Conservation (phyloP, 2,797 vertebrate genomes). For the Brachymystax lenok region DNA sequence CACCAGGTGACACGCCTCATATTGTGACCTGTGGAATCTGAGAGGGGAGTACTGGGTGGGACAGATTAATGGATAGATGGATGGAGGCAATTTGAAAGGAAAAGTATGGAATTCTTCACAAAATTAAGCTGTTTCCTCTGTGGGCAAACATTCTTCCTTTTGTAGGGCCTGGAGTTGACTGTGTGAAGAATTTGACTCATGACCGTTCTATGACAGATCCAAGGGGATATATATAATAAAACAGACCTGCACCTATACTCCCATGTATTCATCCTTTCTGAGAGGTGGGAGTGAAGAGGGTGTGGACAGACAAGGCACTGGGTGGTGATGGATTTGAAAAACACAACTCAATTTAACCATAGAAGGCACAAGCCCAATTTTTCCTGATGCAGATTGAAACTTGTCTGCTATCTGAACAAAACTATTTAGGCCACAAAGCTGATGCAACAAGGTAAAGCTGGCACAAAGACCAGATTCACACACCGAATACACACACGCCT, state of each 20-base stretch:
- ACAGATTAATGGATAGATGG: not conserved
- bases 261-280: not conserved
- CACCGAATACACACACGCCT: not conserved
- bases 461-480: not conserved
- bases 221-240: not conserved
- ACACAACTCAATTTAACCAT: not conserved
- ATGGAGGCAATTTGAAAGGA: not conserved
- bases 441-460: not conserved
- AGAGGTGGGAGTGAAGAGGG: not conserved
- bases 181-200: slow-evolving; percentile 54
- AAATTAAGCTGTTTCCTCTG: slow-evolving; percentile 51
- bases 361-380: not conserved
- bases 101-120: slow-evolving; percentile 1
- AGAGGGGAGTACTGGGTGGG: not conserved
- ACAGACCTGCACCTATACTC: not conserved
- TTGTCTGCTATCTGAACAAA: not conserved
- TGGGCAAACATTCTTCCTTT: slow-evolving; percentile 26
- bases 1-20: slow-evolving; percentile 41
- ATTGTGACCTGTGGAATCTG: slow-evolving; percentile 55
- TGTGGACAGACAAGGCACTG: not conserved
- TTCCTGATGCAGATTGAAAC: not conserved
- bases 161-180: slow-evolving; percentile 32
- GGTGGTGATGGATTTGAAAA: slow-evolving; percentile 9
- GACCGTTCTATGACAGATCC: slow-evolving; percentile 1
- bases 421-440: not conserved